phyloP scores from a whole-genome alignment of 2,113 vertebrate genomes.

The Synchiropus splendidus region DNA sequence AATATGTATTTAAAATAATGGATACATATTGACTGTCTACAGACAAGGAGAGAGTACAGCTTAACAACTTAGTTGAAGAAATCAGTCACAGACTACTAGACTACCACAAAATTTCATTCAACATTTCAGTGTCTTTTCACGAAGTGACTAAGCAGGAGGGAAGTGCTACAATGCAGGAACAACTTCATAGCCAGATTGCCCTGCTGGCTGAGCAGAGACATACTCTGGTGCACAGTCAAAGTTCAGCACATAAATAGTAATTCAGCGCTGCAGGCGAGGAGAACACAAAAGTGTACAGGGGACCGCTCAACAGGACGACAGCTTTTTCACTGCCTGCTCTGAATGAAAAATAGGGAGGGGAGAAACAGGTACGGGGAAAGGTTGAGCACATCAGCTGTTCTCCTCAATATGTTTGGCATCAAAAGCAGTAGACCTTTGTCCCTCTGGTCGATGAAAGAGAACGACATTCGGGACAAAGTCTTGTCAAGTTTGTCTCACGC shows the following conservation, averaged over 20 bases:
- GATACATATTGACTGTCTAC: no score
- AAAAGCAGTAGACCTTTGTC: constrained; percentile 13
- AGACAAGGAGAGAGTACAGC: no score
- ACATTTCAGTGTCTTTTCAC: no score
- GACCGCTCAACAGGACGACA: constrained; percentile 48
- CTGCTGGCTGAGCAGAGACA: constrained; percentile 35
- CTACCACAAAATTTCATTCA: no score
- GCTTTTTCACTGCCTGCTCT: constrained; percentile 43
- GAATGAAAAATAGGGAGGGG: constrained; percentile 52
- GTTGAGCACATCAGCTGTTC: constrained; percentile 9
- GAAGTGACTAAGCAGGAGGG: no score
- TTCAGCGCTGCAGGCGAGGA: constrained; percentile 49
- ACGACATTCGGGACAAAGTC: no score
- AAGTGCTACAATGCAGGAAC: no score
- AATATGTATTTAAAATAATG: no score
- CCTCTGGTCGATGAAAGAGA: no score
- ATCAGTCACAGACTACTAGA: no score
- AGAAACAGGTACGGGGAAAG: constrained; percentile 14
- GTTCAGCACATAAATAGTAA: constrained; percentile 68
- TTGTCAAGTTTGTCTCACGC: no score
- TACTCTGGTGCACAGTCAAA: constrained; percentile 52
- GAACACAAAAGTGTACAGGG: constrained; percentile 43
- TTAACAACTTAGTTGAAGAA: no score
- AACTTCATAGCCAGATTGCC: constrained; percentile 9
- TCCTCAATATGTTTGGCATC: constrained; percentile 25